Conservation (phyloP, 2,797 vertebrate genomes). For the Acridotheres tristis region DNA sequence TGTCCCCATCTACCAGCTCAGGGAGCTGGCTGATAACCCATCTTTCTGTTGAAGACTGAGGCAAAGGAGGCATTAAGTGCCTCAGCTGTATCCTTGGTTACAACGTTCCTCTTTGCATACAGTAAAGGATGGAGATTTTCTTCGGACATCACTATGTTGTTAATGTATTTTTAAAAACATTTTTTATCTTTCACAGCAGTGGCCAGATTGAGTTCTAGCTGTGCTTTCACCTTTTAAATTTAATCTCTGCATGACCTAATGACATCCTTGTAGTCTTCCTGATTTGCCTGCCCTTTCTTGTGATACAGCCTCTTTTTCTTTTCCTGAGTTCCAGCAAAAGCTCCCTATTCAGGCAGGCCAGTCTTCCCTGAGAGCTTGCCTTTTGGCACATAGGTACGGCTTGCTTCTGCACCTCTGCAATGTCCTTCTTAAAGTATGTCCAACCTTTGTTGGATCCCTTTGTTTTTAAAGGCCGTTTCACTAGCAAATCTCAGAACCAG, state of each 20-base stretch:
- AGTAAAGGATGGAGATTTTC: not conserved
- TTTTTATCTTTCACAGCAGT: not conserved
- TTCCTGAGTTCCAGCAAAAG: not conserved
- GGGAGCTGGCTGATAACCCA: not conserved
- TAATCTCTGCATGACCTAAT: not conserved
- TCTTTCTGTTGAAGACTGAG: not conserved
- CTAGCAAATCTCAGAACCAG: not conserved
- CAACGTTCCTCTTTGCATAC: not conserved
- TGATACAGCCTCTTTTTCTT: not conserved
- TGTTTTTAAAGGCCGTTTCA: not conserved
- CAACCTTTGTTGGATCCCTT: not conserved
- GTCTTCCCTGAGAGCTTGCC: not conserved
- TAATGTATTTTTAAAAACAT: not conserved
- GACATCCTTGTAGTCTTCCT: not conserved
- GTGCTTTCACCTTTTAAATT: not conserved
- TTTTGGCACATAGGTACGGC: accelerated
- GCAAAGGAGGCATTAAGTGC: not conserved
- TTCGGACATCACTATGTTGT: not conserved
- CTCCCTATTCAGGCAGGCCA: not conserved
- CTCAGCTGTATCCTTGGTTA: not conserved
- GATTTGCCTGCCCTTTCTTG: not conserved
- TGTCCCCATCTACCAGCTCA: not conserved
- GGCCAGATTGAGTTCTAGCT: not conserved
- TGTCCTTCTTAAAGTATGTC: not conserved
- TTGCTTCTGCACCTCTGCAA: not conserved